Evolutionary conservation across 2,888 invertebrate species (phyloP).

Genomic region (Oxyteleia sp.): DNA sequence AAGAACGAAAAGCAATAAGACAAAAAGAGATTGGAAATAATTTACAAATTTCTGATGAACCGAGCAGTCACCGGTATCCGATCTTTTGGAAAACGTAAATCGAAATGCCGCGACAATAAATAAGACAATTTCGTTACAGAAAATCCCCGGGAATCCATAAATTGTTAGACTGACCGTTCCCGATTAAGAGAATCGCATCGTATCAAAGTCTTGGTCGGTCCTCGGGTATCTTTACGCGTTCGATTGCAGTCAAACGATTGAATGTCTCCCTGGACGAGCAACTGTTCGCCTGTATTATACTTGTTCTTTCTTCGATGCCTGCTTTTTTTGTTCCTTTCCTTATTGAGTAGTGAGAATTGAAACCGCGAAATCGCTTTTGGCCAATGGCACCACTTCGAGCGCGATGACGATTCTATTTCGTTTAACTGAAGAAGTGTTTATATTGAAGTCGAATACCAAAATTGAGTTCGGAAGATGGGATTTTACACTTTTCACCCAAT

Average conservation of each 20-base stretch:
- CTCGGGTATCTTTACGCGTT: slow-evolving; percentile 78
- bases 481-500: slow-evolving; percentile 76
- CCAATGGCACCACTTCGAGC: slow-evolving; percentile 73
- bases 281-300: slow-evolving; percentile 77
- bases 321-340: slow-evolving; percentile 67
- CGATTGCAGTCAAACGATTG: slow-evolving; percentile 85
- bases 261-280: slow-evolving; percentile 87
- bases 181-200: slow-evolving; percentile 80
- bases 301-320: slow-evolving; percentile 62
- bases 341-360: slow-evolving; percentile 83
- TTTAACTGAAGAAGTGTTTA: slow-evolving; percentile 65
- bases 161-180: slow-evolving; percentile 78
- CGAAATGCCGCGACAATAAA: slow-evolving; percentile 82
- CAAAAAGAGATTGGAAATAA: slow-evolving; percentile 33
- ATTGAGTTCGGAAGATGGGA: slow-evolving; percentile 81
- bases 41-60: slow-evolving; percentile 56
- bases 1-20: slow-evolving; percentile 65
- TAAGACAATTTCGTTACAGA: slow-evolving; percentile 85
- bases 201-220: slow-evolving; percentile 60
- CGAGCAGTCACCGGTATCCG: slow-evolving; percentile 50
- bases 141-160: slow-evolving; percentile 87
- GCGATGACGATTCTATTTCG: slow-evolving; percentile 82
- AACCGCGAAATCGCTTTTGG: slow-evolving; percentile 83
- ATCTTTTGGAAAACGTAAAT: slow-evolving; percentile 74
- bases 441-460: slow-evolving; percentile 67